Evolutionary conservation across 2,113 vertebrate species (phyloP), one percentile per base, ranked within the genome.

Genomic region (Sander lucioperca): DNA sequence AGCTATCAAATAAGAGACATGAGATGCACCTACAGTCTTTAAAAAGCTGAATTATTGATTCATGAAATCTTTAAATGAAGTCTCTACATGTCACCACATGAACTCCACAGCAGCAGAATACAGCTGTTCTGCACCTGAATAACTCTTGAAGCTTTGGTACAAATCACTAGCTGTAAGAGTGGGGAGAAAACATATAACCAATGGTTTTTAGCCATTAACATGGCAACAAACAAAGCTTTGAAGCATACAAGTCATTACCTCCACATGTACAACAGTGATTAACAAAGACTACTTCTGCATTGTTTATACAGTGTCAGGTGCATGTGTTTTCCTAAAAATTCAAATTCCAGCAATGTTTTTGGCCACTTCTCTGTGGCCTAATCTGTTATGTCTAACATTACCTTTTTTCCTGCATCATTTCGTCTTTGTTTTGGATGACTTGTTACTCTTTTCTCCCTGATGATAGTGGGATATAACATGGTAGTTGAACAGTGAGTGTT

Each of bases 31-130:
- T 8, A 9, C 36, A 39, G 68, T 77, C 66, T 74, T 61, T 83
- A 47, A 86, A 65, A 59, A 59, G 63, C 23, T 82, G 21, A 68
- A 59, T 84, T 62, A 79, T 58, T 84, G 74, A 86, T 86, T 77
- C 51, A 85, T 62, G 18, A 56, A 66, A 27, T 64, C 50, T 66
- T 54, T 77, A 58, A 58, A 73, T 63, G 1, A 63, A 53, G 73
- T 62, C 1, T 45, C 30, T 48, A 4, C 36, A 43, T 48, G 47
- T 77, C 66, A 65, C 36, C 12, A 13, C 53, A 64, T 74, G 45
- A 80, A 54, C 56, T 56, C 54, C 16, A 54, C 47, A 33, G 66
- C 8, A 33, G 45, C 45, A 68, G 18, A 66, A 18, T 48, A 25
- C 3, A 18, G 27, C 1, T 27, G 43, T 2, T 21, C 2, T 21